A percentile compares a stretch with the other conserved stretches of the same genome.
These are phyloP conservation scores for Polydrusus tereticollis DNA, from an alignment of 2,888 invertebrate genomes.

Conservation along the genomic window DNA sequence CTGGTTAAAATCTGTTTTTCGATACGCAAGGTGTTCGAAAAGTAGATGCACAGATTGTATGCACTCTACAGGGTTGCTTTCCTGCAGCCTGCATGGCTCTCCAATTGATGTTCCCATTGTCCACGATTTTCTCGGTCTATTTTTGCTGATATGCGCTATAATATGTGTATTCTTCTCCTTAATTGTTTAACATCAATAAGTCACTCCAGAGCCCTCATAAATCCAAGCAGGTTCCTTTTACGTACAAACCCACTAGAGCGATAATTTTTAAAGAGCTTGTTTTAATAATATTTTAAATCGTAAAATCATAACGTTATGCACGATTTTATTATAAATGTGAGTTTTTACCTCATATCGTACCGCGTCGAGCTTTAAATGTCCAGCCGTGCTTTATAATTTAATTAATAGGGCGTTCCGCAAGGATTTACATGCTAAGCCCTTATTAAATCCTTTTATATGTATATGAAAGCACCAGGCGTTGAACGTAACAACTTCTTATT, in stretches of 20 bases:
- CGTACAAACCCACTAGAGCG: slow-evolving; percentile 22
- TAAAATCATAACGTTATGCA: slow-evolving; percentile 1
- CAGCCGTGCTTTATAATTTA: slow-evolving; percentile 5
- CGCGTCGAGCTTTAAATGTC: background rate
- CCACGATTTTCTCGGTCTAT: no score
- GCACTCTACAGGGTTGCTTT: no score
- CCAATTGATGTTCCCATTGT: no score
- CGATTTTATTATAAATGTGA: background rate
- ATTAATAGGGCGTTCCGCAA: slow-evolving; percentile 43
- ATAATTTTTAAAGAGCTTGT: slow-evolving; percentile 30
- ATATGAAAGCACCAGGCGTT: background rate
- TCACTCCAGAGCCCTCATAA: no score
- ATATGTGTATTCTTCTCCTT: no score
- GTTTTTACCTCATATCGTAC: background rate
- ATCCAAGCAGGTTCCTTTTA: slow-evolving; percentile 11
- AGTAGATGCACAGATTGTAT: no score
- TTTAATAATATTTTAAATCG: background rate
- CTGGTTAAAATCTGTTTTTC: no score
- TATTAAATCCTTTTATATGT: slow-evolving; percentile 25
- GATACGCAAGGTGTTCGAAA: no score
- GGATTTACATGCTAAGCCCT: slow-evolving; percentile 23
- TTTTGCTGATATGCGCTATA: no score
- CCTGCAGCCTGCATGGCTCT: no score
- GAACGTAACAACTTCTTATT: background rate
- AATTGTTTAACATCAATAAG: no score